These are phyloP conservation scores for Takifugu flavidus DNA, from an alignment of 2,113 vertebrate genomes.

Conservation along the genomic window DNA sequence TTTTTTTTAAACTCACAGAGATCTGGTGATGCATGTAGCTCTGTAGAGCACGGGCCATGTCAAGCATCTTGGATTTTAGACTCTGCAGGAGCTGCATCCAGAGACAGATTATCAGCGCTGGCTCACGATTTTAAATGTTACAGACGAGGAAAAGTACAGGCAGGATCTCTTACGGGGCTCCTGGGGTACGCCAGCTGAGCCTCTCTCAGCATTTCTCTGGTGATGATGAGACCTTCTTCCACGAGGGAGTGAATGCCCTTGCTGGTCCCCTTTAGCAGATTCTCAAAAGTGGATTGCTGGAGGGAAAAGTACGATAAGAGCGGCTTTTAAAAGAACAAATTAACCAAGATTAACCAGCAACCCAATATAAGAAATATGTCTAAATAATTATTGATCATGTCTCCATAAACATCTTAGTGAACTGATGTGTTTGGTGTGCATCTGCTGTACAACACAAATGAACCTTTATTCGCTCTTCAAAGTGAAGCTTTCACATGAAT, in stretches of 20 bases:
- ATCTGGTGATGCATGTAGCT: conserved; percentile 70
- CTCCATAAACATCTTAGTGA: too few relatives aligned
- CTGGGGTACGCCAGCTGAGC: conserved; percentile 67
- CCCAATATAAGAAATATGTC: too few relatives aligned
- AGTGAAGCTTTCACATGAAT: conserved; percentile 13
- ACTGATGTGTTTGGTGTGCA: too few relatives aligned
- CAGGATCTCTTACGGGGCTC: conserved; percentile 71
- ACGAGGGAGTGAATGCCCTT: conserved; percentile 78
- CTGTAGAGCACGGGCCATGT: conserved; percentile 75
- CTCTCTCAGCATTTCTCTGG: conserved; percentile 69
- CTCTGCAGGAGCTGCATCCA: conserved; percentile 72
- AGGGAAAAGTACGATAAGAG: conserved; percentile 6
- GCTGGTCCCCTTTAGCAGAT: conserved; percentile 73
- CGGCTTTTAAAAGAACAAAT: not conserved
- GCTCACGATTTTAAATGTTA: not conserved
- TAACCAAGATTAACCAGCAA: too few relatives aligned
- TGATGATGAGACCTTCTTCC: conserved; percentile 67
- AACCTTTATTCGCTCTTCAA: not conserved
- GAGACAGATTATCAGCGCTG: conserved; percentile 1
- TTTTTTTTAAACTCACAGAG: conserved; percentile 66
- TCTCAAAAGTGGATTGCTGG: conserved; percentile 64
- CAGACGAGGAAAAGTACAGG: not conserved
- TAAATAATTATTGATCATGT: too few relatives aligned
- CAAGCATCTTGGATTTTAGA: conserved; percentile 72
- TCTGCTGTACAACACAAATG: too few relatives aligned